Conservation (phyloP, 2,113 vertebrate species). For the Apus apus region DNA sequence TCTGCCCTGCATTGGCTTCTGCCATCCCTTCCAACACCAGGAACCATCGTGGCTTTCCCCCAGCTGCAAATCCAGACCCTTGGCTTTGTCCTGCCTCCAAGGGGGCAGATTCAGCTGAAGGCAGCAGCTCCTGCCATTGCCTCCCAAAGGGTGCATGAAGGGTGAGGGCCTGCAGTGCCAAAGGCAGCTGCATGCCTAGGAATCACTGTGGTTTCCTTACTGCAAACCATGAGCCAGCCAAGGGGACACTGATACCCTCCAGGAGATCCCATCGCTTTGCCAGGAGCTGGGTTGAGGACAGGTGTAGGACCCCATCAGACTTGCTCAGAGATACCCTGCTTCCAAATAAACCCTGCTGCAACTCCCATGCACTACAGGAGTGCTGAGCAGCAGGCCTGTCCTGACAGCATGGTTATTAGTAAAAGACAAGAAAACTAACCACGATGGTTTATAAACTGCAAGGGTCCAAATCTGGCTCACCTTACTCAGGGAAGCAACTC, state of each 20-base stretch:
- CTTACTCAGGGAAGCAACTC: background rate
- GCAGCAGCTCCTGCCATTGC: background rate
- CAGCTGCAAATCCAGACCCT: background rate
- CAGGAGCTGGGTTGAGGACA: accelerated
- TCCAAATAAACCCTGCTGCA: background rate
- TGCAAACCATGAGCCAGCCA: accelerated
- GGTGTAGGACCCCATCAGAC: accelerated
- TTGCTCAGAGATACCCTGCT: background rate
- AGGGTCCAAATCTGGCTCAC: background rate
- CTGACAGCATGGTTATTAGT: background rate
- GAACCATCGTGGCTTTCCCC: background rate
- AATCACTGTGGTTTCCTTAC: background rate
- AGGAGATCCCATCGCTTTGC: accelerated
- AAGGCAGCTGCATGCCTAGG: background rate
- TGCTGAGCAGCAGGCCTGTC: background rate
- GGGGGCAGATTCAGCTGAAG: background rate
- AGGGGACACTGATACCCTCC: background rate
- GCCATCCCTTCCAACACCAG: background rate
- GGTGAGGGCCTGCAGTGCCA: no score
- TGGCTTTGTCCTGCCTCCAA: background rate
- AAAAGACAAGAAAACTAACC: background rate
- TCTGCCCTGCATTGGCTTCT: background rate
- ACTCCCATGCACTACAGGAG: background rate
- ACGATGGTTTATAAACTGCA: background rate
- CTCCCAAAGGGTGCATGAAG: accelerated